Base-by-base conservation (phyloP, 1,140 invertebrate species). In the Brachionus rotundiformis region DNA sequence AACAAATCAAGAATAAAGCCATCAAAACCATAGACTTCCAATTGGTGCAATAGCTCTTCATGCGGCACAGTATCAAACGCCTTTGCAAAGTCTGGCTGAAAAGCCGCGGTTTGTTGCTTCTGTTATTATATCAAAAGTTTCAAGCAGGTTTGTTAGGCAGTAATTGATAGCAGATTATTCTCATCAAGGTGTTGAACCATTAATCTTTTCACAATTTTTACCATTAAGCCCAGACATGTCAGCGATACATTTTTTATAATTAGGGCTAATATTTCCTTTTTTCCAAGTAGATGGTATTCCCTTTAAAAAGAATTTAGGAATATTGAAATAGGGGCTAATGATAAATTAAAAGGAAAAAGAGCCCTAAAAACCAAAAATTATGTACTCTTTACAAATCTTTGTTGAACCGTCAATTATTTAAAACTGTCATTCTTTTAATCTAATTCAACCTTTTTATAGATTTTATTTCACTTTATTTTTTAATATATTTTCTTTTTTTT, bases 221-320 rank as follows among this genome's bases (percentile, higher is more conserved):
- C 44, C 76, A 65, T 31, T 36, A 65, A 5, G 1, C 25, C 11
- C 4, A n/a, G 27, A 16, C 19, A 65, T 25, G 61, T 65, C 23
- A 65, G n/a, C 1, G 3, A 31, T 65, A 31, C 80, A 44, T 75
- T 81, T 82, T 41, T 83, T 83, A 36, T 41, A 71, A 3, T 68
- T 19, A 36, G 82, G 61, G 29, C 41, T 16, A 4, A 83, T 77
- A 44, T 82, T 68, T n/a, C 54, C 82, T 29, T 41, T 25, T 41
- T 71, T 65, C 79, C 59, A 83, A 29, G 27, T 36, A 27, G n/a
- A 25, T 16, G 82, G 82, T 16, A 83, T n/a, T n/a, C n/a, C n/a
- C n/a, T n/a, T n/a, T n/a, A n/a, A n/a, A n/a, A n/a, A n/a, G n/a
- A n/a, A n/a, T n/a, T n/a, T n/a, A n/a, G n/a, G n/a, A n/a, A n/a